A percentile compares a stretch with the other conserved stretches of the same genome.
Evolutionary conservation across 2,113 vertebrate genomes (phyloP).

Genomic region (Hypanus sabinus): DNA sequence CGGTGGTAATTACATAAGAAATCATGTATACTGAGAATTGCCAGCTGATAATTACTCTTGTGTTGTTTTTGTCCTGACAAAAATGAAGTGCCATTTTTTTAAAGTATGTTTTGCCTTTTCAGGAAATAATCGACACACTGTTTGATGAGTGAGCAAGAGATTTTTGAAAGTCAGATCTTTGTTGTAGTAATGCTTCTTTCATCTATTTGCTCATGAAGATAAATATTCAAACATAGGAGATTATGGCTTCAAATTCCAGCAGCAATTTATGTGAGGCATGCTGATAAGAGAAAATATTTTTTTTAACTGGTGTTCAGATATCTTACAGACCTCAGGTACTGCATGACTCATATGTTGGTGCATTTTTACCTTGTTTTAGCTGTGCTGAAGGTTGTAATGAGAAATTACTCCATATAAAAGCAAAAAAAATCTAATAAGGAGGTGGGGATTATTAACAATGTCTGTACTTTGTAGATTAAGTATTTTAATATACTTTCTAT

Average conservation of each 20-base stretch:
- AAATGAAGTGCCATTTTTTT: constrained; percentile 62
- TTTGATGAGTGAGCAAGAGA: constrained; percentile 79
- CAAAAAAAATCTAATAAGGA: background rate
- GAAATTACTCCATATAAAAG: background rate
- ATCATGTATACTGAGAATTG: constrained; percentile 75
- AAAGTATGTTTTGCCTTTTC: constrained; percentile 70
- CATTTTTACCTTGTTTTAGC: background rate
- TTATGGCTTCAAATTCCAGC: constrained; percentile 76
- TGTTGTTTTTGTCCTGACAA: constrained; percentile 74
- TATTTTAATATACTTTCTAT: background rate
- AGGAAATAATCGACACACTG: constrained; percentile 73
- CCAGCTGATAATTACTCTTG: constrained; percentile 65
- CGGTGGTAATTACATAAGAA: constrained; percentile 74
- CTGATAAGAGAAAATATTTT: constrained; percentile 77
- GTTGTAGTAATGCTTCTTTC: constrained; percentile 86
- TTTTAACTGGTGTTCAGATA: constrained; percentile 64
- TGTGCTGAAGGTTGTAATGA: background rate
- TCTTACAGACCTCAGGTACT: constrained; percentile 62
- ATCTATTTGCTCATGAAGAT: constrained; percentile 61
- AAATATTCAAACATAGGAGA: constrained; percentile 71
- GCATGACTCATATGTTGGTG: constrained; percentile 58
- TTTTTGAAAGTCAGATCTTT: constrained; percentile 87
- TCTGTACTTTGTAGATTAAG: background rate
- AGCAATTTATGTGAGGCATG: constrained; percentile 70
- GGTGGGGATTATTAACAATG: background rate